Base-by-base conservation (phyloP, 2,888 invertebrate genomes). In the Pristionchus exspectatus region DNA sequence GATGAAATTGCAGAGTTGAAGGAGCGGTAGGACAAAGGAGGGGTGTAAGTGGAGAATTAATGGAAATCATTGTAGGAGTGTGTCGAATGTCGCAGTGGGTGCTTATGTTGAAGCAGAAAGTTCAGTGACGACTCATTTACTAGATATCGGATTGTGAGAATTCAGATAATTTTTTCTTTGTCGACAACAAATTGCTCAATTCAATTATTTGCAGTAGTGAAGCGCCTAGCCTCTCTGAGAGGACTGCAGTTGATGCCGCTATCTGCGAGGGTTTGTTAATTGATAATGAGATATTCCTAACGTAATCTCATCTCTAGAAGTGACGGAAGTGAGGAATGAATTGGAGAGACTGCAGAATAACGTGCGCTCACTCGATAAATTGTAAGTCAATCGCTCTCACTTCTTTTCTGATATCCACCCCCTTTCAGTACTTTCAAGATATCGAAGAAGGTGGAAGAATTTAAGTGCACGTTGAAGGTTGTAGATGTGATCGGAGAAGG, bases 361-460 rank as follows among this genome's bases (percentile, higher is more conserved):
- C 50, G n/a, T 50, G 54, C 81, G 50, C 21, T 54, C 50, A 27
- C 81, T 81, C 81, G 81, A 81, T 50, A 12, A 50, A 81, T 81
- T 81, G 81, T 81, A 27, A 81, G 74, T 21, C 74, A 44, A 24
- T 44, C n/a, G 10, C 54, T 50, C 50, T 44, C n/a, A 7, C 33
- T 38, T 50, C 14, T n/a, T 1, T 0, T 27, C 27, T 50, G 14
- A 27, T 10, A 14, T 7, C 24, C 21, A 77, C 50, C 4, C 81
- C 50, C 27, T 81, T 81, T 5, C 81, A 81, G 81, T 50, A 81
- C 81, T n/a, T 81, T 81, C 81, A 81, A 81, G n/a, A 27, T 81
- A 50, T 81, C 81, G 10, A 24, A 81, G 27, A 81, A 81, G 21
- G n/a, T 81, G 27, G 81, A 50, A 7, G 50, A 44, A 50, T 27